A percentile compares a stretch with the other conserved stretches of the same genome.
Evolutionary conservation across 1,140 invertebrate species (phyloP).

Genomic region (Phenacoccus solenopsis): DNA sequence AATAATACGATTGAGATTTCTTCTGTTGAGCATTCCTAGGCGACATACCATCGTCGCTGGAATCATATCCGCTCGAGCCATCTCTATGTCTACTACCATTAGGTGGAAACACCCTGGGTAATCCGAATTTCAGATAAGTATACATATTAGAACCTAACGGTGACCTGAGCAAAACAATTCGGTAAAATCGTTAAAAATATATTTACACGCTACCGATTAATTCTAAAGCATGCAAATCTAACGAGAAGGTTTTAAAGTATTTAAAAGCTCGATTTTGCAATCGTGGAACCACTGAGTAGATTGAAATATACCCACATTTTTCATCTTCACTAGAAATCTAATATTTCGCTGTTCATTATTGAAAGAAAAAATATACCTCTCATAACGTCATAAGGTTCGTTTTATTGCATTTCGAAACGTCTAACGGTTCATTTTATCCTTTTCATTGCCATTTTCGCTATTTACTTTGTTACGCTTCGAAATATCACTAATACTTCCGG

Average conservation of each 20-base stretch:
- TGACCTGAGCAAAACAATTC: constrained; percentile 38
- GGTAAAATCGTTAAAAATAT: too few relatives aligned
- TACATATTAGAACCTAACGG: constrained; percentile 79
- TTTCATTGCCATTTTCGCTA: neutral
- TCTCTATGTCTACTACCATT: constrained; percentile 48
- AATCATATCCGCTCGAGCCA: constrained; percentile 77
- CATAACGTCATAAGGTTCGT: too few relatives aligned
- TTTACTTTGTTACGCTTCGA: neutral
- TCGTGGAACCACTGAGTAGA: too few relatives aligned
- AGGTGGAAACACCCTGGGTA: constrained; percentile 78
- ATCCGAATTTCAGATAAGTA: constrained; percentile 82
- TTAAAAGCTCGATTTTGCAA: neutral
- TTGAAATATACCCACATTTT: too few relatives aligned
- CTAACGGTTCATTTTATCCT: too few relatives aligned
- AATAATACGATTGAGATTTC: constrained; percentile 40
- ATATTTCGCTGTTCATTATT: too few relatives aligned
- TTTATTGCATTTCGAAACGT: too few relatives aligned
- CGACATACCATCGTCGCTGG: constrained; percentile 47
- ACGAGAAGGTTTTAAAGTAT: neutral
- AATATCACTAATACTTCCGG: too few relatives aligned
- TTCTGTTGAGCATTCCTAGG: neutral
- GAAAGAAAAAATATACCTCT: too few relatives aligned
- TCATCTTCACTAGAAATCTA: too few relatives aligned
- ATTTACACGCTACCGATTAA: too few relatives aligned
- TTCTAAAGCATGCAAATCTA: too few relatives aligned